These are phyloP conservation scores for Epistrophe eligans DNA, from an alignment of 2,888 invertebrate species.

Conservation along the genomic window DNA sequence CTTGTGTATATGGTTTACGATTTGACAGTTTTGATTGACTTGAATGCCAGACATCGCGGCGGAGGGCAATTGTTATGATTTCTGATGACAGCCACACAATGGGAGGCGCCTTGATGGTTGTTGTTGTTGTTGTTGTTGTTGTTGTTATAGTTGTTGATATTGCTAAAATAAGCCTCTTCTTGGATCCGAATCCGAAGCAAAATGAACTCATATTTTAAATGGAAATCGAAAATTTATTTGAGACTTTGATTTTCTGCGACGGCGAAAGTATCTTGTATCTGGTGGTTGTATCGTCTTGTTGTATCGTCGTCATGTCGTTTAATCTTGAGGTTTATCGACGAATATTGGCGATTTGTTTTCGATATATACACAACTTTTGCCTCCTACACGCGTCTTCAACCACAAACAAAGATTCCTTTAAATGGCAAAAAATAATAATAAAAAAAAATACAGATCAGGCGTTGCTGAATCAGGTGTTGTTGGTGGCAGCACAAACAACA, in stretches of 20 bases:
- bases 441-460: conserved; percentile 41
- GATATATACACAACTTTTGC: conserved; percentile 21
- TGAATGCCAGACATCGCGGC: conserved; percentile 75
- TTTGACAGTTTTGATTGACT: conserved; percentile 77
- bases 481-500: conserved; percentile 33
- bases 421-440: conserved; percentile 35
- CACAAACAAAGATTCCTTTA: conserved; percentile 50
- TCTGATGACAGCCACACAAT: conserved; percentile 76
- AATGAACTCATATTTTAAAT: conserved; percentile 72
- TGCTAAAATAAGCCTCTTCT: conserved; percentile 18
- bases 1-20: conserved; percentile 70
- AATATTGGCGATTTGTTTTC: conserved; percentile 48
- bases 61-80: conserved; percentile 76
- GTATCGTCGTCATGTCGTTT: conserved; percentile 8
- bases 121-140: conserved; percentile 43
- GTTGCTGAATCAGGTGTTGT: conserved; percentile 45
- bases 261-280: conserved; percentile 9
- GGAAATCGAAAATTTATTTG: conserved; percentile 67
- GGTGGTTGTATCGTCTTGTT: background rate
- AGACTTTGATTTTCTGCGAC: conserved; percentile 66
- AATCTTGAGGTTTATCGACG: conserved; percentile 17
- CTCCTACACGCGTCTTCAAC: conserved; percentile 51
- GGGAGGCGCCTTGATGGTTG: conserved; percentile 74
- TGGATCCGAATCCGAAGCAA: background rate
- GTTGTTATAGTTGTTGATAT: background rate